Evolutionary conservation across 2,888 invertebrate species (phyloP).

Genomic region (Phengaris arion): DNA sequence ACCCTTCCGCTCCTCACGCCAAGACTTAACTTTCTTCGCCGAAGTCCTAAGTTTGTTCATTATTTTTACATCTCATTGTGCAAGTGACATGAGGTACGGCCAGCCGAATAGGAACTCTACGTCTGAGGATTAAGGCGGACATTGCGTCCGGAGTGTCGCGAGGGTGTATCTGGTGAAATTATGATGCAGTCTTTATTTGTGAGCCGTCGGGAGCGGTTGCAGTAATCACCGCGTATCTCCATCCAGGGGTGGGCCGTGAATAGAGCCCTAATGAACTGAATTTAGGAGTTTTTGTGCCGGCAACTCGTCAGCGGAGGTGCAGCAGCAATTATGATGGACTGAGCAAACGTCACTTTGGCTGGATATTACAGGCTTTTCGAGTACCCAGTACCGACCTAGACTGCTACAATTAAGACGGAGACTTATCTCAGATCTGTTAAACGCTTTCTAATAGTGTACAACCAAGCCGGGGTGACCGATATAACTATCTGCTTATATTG

Average conservation of each 20-base stretch:
- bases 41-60: constrained; percentile 71
- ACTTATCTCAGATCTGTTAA: constrained; percentile 35
- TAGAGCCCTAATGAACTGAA: constrained; percentile 80
- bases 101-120: constrained; percentile 60
- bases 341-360: constrained; percentile 66
- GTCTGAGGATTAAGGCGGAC: constrained; percentile 54
- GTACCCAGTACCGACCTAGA: constrained; percentile 52
- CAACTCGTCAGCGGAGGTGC: constrained; percentile 75
- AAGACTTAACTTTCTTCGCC: constrained; percentile 60
- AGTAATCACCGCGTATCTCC: constrained; percentile 80
- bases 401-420: neutral
- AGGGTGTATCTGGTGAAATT: constrained; percentile 79
- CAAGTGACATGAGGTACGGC: constrained; percentile 63
- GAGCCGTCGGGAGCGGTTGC: constrained; percentile 80
- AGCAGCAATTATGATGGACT: constrained; percentile 74
- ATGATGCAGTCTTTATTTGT: constrained; percentile 80
- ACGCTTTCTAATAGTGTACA: constrained; percentile 1
- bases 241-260: constrained; percentile 78
- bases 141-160: constrained; percentile 52
- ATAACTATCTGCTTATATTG: constrained; percentile 55
- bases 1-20: constrained; percentile 47
- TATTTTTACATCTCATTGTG: constrained; percentile 80
- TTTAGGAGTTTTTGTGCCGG: constrained; percentile 79
- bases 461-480: constrained; percentile 56
- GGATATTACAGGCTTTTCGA: constrained; percentile 51